phyloP scores from a whole-genome alignment of 2,797 vertebrate species.

The Hephaestus fuliginosus region DNA sequence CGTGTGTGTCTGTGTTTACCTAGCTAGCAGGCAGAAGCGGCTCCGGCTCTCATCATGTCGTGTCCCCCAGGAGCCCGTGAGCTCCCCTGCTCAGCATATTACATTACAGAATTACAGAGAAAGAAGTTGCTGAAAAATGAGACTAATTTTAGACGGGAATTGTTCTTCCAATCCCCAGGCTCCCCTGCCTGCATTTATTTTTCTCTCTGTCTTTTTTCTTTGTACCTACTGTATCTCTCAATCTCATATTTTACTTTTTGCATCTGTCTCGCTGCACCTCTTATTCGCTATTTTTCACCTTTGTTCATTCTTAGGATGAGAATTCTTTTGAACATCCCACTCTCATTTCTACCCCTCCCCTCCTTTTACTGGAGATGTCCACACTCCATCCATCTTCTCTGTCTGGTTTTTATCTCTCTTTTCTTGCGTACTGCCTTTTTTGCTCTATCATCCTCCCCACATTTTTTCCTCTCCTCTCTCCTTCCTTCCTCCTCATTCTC shows the following conservation, averaged over 20 bases:
- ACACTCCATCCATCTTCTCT: conserved; percentile 30
- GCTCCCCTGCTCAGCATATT: conserved; percentile 76
- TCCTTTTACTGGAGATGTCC: conserved; percentile 1
- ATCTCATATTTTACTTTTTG: conserved; percentile 34
- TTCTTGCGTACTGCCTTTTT: conserved; percentile 4
- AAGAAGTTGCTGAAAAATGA: conserved; percentile 83
- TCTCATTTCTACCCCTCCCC: not conserved
- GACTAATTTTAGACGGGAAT: conserved; percentile 81
- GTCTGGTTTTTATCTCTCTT: conserved; percentile 18
- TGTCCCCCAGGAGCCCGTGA: conserved; percentile 69
- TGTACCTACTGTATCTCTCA: conserved; percentile 45
- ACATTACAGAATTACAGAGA: conserved; percentile 76
- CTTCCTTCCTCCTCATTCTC: not conserved
- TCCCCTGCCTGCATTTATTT: conserved; percentile 34
- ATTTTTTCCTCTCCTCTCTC: not conserved
- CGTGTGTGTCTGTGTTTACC: conserved; percentile 45
- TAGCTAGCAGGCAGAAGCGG: conserved; percentile 58
- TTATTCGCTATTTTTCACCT: not conserved
- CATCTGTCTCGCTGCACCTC: conserved; percentile 29
- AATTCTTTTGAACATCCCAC: conserved; percentile 2
- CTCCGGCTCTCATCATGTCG: conserved; percentile 64
- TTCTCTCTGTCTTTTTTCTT: conserved; percentile 31
- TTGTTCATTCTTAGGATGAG: not conserved
- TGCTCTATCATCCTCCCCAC: not conserved
- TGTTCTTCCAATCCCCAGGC: conserved; percentile 73